Evolutionary conservation across 2,113 vertebrate genomes (phyloP).

Genomic region (Panurus biarmicus): DNA sequence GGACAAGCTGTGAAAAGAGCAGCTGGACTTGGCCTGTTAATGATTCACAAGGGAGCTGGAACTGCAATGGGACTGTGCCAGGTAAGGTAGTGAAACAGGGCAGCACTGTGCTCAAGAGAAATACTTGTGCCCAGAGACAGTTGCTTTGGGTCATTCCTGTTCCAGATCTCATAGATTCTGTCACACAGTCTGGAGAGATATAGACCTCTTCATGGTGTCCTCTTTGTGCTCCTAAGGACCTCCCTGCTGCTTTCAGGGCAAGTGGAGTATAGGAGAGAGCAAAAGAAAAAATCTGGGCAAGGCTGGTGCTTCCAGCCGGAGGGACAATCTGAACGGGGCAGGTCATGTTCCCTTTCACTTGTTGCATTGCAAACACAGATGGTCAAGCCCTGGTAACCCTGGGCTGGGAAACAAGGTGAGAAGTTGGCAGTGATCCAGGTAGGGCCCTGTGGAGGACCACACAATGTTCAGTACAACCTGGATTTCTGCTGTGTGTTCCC

Average conservation of each 20-base stretch:
- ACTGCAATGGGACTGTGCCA: background rate
- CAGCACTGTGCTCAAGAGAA: background rate
- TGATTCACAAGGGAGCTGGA: background rate
- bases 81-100: background rate
- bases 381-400: constrained; percentile 22
- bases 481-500: background rate
- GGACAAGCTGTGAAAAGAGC: background rate
- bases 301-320: background rate
- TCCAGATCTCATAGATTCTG: background rate
- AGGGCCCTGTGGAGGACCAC: background rate
- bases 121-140: background rate
- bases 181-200: background rate
- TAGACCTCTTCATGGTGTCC: background rate
- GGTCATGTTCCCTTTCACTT: background rate
- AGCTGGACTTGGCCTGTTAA: background rate
- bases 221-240: background rate
- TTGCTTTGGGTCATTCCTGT: background rate
- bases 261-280: background rate
- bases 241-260: background rate
- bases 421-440: background rate
- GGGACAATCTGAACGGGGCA: background rate
- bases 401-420: background rate
- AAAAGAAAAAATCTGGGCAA: background rate
- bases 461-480: background rate
- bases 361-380: background rate